Percentiles rank a stretch among this genome's conserved stretches.
Evolutionary conservation across 1,140 invertebrate genomes (phyloP).

Genomic region (Pseudomyrmex sp.): DNA sequence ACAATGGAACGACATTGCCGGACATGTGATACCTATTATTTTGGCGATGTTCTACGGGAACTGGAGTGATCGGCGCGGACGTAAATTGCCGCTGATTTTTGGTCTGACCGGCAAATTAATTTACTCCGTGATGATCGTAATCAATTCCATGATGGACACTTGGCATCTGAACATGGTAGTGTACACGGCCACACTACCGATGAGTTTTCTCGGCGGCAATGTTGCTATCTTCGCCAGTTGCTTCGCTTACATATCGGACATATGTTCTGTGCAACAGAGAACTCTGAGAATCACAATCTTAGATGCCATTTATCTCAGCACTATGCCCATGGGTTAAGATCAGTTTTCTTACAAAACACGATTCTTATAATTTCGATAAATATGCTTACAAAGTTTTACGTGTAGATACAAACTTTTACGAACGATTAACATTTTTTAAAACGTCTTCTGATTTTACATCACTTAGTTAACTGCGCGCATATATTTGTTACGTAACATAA

Average conservation of each 20-base stretch:
- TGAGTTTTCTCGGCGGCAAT: conserved; percentile 90
- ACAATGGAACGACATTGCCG: conserved; percentile 90
- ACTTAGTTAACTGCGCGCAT: too few relatives aligned
- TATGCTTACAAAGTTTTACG: too few relatives aligned
- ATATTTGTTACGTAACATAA: too few relatives aligned
- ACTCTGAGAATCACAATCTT: conserved; percentile 90
- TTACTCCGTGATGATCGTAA: conserved; percentile 90
- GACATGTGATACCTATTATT: conserved; percentile 89
- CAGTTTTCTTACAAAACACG: neutral
- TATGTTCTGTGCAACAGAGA: conserved; percentile 87
- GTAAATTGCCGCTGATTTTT: conserved; percentile 89
- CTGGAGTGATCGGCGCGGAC: conserved; percentile 90
- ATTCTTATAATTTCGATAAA: too few relatives aligned
- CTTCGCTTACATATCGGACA: conserved; percentile 91
- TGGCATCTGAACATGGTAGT: conserved; percentile 92
- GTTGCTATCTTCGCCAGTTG: conserved; percentile 90
- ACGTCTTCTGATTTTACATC: too few relatives aligned
- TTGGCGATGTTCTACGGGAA: conserved; percentile 91
- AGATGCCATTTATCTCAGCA: conserved; percentile 90
- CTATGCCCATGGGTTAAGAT: conserved; percentile 89
- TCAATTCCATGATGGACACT: conserved; percentile 87
- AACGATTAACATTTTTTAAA: too few relatives aligned
- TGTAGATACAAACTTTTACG: too few relatives aligned
- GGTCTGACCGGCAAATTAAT: conserved; percentile 90
- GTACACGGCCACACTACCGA: conserved; percentile 90